Evolutionary conservation across 2,888 invertebrate genomes (phyloP).

Genomic region (Drosophila suboccidentalis): DNA sequence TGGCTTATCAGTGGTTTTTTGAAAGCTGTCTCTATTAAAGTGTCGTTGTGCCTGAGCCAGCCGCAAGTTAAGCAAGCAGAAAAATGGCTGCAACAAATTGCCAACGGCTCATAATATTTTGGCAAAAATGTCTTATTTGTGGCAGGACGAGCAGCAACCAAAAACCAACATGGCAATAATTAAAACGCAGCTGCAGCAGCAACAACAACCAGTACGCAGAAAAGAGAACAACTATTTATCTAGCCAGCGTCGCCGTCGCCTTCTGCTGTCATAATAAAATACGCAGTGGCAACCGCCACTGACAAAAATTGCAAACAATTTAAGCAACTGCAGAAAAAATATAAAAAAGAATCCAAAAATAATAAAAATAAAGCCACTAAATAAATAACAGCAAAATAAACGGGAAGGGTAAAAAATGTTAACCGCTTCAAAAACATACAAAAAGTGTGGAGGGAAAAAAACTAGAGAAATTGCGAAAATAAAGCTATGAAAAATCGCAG

Average conservation of each 20-base stretch:
- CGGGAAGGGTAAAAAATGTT: conserved; percentile 49
- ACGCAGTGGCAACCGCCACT: conserved; percentile 64
- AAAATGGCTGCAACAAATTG: conserved; percentile 60
- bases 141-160: conserved; percentile 27
- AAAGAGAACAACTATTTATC: conserved; percentile 67
- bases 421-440: conserved; percentile 34
- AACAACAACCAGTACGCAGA: conserved; percentile 8
- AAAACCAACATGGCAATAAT: conserved; percentile 65
- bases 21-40: conserved; percentile 23
- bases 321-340: conserved; percentile 58
- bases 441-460: conserved; percentile 18
- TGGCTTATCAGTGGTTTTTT: conserved; percentile 24
- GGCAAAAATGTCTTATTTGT: conserved; percentile 60
- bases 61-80: conserved; percentile 29
- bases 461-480: conserved; percentile 22
- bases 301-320: conserved; percentile 79
- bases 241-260: conserved; percentile 32
- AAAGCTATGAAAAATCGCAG: conserved; percentile 72
- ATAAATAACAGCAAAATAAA: conserved; percentile 63
- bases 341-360: conserved; percentile 2
- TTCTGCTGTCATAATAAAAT: conserved; percentile 79
- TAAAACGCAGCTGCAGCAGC: conserved; percentile 49
- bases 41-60: conserved; percentile 12
- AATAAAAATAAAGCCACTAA: conserved; percentile 56
- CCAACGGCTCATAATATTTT: conserved; percentile 40